phyloP scores from a whole-genome alignment of 2,797 vertebrate species.

The Sandelia bainsii region DNA sequence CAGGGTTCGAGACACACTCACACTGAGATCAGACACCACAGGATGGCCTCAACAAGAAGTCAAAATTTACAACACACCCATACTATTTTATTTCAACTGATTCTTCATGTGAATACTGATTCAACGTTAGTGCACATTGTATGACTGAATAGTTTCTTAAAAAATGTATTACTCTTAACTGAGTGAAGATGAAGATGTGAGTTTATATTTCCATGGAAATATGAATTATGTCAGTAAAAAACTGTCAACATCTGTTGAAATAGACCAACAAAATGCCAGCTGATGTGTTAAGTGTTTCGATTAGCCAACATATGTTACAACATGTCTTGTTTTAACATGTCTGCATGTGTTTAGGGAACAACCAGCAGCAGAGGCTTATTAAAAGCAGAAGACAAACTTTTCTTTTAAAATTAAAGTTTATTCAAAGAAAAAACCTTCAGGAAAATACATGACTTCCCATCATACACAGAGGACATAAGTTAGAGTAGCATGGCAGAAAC shows the following conservation, averaged over 20 bases:
- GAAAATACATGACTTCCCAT: slow-evolving; percentile 91
- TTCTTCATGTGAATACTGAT: neutral
- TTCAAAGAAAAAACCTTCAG: slow-evolving; percentile 89
- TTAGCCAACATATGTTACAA: slow-evolving; percentile 45
- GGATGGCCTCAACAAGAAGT: slow-evolving; percentile 25
- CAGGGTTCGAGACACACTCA: neutral
- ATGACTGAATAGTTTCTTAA: neutral
- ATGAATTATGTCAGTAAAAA: neutral
- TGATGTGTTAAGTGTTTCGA: slow-evolving; percentile 5
- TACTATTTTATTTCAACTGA: too few species aligned
- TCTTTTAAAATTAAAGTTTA: slow-evolving; percentile 88
- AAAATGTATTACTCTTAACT: rapidly evolving
- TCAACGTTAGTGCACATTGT: neutral
- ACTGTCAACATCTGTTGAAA: slow-evolving; percentile 7
- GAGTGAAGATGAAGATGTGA: neutral
- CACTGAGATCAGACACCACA: slow-evolving; percentile 25
- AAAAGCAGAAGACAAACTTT: neutral
- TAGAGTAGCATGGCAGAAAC: slow-evolving; percentile 91
- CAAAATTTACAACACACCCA: slow-evolving; percentile 11
- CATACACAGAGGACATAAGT: slow-evolving; percentile 92
- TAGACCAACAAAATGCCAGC: neutral
- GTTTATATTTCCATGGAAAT: neutral
- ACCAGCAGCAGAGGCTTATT: slow-evolving; percentile 1
- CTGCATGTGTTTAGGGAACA: slow-evolving; percentile 20
- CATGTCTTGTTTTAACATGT: slow-evolving; percentile 36